Evolutionary conservation across 2,113 vertebrate genomes (phyloP), one percentile per base, ranked within the genome.

Genomic region (Daubentonia madagascariensis): DNA sequence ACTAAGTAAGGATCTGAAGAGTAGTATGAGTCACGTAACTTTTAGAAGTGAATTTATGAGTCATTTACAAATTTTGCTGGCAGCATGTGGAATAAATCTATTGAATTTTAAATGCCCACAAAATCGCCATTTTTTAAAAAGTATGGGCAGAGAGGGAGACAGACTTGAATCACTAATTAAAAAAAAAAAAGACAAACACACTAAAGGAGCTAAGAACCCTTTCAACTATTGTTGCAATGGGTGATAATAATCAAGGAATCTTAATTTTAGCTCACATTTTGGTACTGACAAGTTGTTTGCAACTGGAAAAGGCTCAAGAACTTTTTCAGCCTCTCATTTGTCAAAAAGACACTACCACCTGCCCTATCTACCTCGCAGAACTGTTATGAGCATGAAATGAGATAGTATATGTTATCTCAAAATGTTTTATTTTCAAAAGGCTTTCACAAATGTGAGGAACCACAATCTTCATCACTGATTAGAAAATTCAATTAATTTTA

Each of bases 401-500:
- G 72, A 88, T 76, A 96, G 92, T 67, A 78, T 76, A 59, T 40
- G 67, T 75, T 93, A 94, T 96, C 79, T 79, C 65, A 86, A 18
- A 85, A 68, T 65, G 65, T 94, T 83, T 85, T 75, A 80, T 86
- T 93, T 95, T 93, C 81, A 95, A 79, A 95, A 96, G 54, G 22
- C 59, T 88, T 97, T 65, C 48, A 95, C 43, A 97, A 95, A 95
- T 88, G 8, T 76, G 63, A 97, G 57, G 73, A 97, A 90, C 8
- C 70, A 83, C 95, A 84, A 95, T 94, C 59, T 94, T 94, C 76
- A 91, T 87, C 72, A 91, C 6, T 54, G 52, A 81, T 84, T 88
- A 91, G 88, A 96, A 98, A 98, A 96, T 93, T 25, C 70, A 93
- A 35, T 93, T 91, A 98, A 94, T 87, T 92, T 32, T 92, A 97